These are phyloP conservation scores for Conger conger DNA, from an alignment of 2,113 vertebrate species.

Conservation along the genomic window DNA sequence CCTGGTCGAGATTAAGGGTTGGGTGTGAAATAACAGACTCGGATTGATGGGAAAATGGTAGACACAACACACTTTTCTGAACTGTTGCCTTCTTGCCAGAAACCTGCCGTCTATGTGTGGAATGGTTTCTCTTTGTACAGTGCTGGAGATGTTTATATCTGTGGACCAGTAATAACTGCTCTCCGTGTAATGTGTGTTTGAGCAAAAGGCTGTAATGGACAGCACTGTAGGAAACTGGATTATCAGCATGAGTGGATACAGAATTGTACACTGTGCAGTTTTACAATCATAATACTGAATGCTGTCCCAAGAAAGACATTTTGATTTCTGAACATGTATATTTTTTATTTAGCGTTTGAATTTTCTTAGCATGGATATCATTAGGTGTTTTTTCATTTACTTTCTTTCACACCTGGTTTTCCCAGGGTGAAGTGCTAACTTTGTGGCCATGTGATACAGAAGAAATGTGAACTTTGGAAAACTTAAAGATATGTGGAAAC, in stretches of 20 bases:
- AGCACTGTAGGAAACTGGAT: constrained; percentile 50
- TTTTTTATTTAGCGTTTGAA: constrained; percentile 9
- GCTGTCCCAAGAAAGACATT: background rate
- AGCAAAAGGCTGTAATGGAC: constrained; percentile 56
- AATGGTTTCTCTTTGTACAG: constrained; percentile 67
- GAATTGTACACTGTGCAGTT: constrained; percentile 36
- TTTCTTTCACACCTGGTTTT: background rate
- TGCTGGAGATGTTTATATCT: constrained; percentile 47
- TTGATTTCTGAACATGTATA: constrained; percentile 5
- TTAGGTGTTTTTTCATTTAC: background rate
- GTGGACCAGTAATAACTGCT: constrained; percentile 68
- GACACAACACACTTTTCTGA: constrained; percentile 73
- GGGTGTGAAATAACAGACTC: constrained; percentile 75
- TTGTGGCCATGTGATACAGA: background rate
- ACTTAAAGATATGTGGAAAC: background rate
- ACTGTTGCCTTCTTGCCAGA: constrained; percentile 72
- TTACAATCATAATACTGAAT: constrained; percentile 21
- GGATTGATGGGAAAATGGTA: constrained; percentile 72
- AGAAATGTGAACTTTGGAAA: background rate
- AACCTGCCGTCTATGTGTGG: constrained; percentile 66
- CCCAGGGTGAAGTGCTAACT: background rate
- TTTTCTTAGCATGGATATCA: background rate
- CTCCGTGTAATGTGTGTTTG: constrained; percentile 64
- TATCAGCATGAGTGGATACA: constrained; percentile 53
- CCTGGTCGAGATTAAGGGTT: constrained; percentile 72